A percentile compares a stretch with the other conserved stretches of the same genome.
These are phyloP conservation scores for Lordiphosa collinella DNA, from an alignment of 1,140 invertebrate species.

Conservation along the genomic window DNA sequence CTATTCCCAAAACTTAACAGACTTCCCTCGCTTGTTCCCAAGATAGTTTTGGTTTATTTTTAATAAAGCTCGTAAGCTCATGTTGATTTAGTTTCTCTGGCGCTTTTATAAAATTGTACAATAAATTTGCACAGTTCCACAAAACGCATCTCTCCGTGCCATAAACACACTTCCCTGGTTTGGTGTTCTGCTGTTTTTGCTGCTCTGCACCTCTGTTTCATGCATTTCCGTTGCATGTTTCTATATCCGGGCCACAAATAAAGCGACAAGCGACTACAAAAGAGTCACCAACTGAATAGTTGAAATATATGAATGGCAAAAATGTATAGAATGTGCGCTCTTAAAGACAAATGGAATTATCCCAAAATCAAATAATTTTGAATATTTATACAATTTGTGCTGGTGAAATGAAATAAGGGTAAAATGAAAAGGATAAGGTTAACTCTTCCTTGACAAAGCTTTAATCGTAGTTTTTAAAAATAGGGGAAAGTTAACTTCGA, in stretches of 20 bases:
- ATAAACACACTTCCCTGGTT: conserved; percentile 29
- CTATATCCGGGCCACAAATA: conserved; percentile 66
- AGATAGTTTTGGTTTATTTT: no score
- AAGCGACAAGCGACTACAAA: conserved; percentile 44
- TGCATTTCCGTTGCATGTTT: conserved; percentile 67
- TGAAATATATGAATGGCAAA: conserved; percentile 34
- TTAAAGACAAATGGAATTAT: no score
- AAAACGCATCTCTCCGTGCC: conserved; percentile 34
- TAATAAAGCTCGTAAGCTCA: not conserved
- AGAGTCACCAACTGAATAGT: conserved; percentile 33
- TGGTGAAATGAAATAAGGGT: no score
- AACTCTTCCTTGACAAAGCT: no score
- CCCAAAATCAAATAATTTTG: not conserved
- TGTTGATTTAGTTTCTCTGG: conserved; percentile 21
- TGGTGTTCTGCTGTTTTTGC: conserved; percentile 1
- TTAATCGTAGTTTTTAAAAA: no score
- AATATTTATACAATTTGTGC: no score
- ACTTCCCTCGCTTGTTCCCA: no score
- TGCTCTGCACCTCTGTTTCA: conserved; percentile 34
- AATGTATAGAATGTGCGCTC: conserved; percentile 5
- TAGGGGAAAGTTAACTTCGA: no score
- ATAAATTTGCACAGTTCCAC: conserved; percentile 41
- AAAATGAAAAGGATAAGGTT: no score
- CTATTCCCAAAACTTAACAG: no score
- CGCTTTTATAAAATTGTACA: conserved; percentile 30